phyloP scores from a whole-genome alignment of 2,797 vertebrate genomes.

The Anniella stebbinsi region DNA sequence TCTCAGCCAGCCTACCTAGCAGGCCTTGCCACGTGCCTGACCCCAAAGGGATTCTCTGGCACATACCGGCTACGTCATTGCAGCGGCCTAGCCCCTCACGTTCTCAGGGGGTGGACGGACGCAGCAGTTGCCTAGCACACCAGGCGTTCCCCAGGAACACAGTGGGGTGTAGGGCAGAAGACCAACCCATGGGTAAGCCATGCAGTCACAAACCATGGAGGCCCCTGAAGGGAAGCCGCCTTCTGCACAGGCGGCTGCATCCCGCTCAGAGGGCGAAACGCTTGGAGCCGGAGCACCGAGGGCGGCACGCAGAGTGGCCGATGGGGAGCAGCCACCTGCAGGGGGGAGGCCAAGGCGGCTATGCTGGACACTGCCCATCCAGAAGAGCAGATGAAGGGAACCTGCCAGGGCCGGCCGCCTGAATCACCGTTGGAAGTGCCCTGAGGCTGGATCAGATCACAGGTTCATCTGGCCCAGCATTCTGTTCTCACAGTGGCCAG shows the following conservation, averaged over 20 bases:
- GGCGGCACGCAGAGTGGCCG: neutral
- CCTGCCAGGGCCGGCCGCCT: neutral
- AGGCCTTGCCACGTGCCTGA: too few species aligned
- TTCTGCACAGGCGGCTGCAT: neutral
- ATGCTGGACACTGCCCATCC: neutral
- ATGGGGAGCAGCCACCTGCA: neutral
- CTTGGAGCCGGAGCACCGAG: neutral
- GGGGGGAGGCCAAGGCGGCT: neutral
- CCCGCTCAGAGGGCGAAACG: neutral
- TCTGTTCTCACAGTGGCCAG: too few species aligned
- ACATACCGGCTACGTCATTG: too few species aligned
- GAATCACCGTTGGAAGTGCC: neutral
- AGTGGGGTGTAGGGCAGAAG: neutral
- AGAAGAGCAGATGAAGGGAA: neutral
- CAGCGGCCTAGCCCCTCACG: too few species aligned
- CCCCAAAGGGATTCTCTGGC: too few species aligned
- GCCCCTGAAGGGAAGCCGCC: neutral
- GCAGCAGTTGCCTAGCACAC: neutral
- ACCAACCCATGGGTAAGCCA: neutral
- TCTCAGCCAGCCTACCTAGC: neutral
- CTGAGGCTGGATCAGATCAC: too few species aligned
- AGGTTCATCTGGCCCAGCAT: too few species aligned
- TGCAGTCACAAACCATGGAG: neutral
- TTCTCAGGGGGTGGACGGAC: too few species aligned
- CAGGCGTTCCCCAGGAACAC: neutral